phyloP scores from a whole-genome alignment of 2,113 vertebrate species.

The Indicator indicator region DNA sequence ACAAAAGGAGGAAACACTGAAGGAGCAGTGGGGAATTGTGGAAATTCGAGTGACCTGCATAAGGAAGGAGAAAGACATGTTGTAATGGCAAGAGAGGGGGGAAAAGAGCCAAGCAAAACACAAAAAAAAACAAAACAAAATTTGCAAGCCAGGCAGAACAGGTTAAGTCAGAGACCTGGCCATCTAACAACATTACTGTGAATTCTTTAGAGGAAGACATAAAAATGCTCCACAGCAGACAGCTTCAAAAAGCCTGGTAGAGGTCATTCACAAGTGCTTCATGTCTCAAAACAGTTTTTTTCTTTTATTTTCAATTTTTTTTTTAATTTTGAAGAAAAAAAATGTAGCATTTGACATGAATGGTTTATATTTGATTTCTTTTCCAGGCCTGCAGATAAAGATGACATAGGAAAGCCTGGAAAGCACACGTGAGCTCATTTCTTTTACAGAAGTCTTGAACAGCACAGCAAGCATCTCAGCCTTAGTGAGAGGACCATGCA shows the following conservation, averaged over 20 bases:
- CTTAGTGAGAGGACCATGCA: background rate
- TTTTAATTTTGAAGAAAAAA: constrained; percentile 33
- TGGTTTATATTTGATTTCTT: constrained; percentile 37
- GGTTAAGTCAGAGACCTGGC: background rate
- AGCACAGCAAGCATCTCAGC: background rate
- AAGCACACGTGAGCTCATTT: background rate
- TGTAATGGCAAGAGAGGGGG: background rate
- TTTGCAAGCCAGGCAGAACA: background rate
- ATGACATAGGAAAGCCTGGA: background rate
- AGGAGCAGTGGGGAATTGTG: background rate
- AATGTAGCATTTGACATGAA: background rate
- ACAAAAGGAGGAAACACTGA: background rate
- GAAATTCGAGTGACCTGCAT: background rate
- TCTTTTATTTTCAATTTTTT: background rate
- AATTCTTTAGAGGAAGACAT: background rate
- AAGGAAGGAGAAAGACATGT: background rate
- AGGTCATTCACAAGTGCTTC: constrained; percentile 20
- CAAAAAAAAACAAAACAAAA: background rate
- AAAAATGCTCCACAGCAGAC: background rate
- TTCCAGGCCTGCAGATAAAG: constrained; percentile 6
- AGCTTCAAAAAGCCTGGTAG: background rate
- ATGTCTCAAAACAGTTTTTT: background rate
- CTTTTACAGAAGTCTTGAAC: background rate
- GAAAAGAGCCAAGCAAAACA: background rate
- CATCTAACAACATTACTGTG: background rate